Evolutionary conservation across 2,888 invertebrate genomes (phyloP), one percentile per base, ranked within the genome.

Genomic region (Ormyrus thymus): DNA sequence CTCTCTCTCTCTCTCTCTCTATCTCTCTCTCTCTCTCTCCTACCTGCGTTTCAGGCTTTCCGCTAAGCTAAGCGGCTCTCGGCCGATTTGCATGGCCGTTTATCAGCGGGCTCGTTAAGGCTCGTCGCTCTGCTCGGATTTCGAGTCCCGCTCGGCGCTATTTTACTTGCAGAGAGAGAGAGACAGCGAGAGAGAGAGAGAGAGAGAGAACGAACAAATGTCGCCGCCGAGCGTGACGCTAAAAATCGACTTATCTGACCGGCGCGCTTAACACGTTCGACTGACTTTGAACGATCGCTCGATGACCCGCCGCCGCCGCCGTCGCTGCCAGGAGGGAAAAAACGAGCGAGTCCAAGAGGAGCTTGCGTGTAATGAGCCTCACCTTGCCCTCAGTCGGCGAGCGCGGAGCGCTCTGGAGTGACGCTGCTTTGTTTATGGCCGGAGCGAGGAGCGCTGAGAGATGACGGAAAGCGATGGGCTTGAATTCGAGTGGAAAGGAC

Each of bases 161-260:
- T 64, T 76, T 71, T 46, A 77, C 71, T 65, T 77, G 77, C 59
- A 72, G 58, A 77, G 50, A 70, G 70, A 55, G 7, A 13, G 8
- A 3, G 29, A 15, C 8, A 3, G 45, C 0, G 45, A 53, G n/a
- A 7, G 11, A 61, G 43, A 8, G 29, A 29, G 43, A 4, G 29
- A 29, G 29, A 29, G 29, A 29, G 0, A 59, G 9, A 59, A 43
- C 8, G 29, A 29, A 29, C 48, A 11, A 68, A 7, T 56, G 56
- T 51, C 29, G 9, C 50, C 53, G 7, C 15, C 65, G 46, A 74
- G 73, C 69, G 73, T 73, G 69, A 74, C 62, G 73, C 29, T 68
- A 78, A 78, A 78, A 78, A 78, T 78, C 70, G 65, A 76, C 76
- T 76, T 76, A 76, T 76, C 70, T 65, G 43, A 62, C 51, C 45